phyloP scores from a whole-genome alignment of 2,888 invertebrate species.

The Eledona agricola region DNA sequence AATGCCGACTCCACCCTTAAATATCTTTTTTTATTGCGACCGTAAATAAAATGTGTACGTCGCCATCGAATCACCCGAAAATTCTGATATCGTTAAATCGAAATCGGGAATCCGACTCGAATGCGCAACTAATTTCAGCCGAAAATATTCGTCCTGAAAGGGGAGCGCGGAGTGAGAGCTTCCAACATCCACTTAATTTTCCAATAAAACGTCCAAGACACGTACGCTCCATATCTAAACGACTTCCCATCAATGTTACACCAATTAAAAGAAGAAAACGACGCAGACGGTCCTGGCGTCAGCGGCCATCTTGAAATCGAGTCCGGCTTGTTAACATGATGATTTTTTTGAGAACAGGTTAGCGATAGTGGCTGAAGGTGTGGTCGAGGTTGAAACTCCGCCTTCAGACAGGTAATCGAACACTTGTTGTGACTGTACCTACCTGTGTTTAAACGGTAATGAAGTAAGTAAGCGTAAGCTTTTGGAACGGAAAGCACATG shows the following conservation, averaged over 20 bases:
- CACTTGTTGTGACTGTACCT: slow-evolving; percentile 55
- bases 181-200: slow-evolving; percentile 52
- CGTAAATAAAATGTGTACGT: too few species aligned
- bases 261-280: slow-evolving; percentile 59
- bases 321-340: slow-evolving; percentile 60
- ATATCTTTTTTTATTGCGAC: too few species aligned
- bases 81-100: too few species aligned
- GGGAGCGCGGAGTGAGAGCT: slow-evolving; percentile 11
- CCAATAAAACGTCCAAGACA: slow-evolving; percentile 59
- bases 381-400: slow-evolving; percentile 52
- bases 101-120: too few species aligned
- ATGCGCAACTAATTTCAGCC: too few species aligned
- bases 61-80: too few species aligned
- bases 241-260: slow-evolving; percentile 60
- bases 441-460: slow-evolving; percentile 52
- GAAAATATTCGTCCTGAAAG: too few species aligned
- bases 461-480: slow-evolving; percentile 39
- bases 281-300: slow-evolving; percentile 58
- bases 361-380: slow-evolving; percentile 56
- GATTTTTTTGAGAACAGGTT: slow-evolving; percentile 60
- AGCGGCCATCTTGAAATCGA: slow-evolving; percentile 61
- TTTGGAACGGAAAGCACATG: slow-evolving; percentile 5
- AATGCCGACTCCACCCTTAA: too few species aligned
- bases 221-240: slow-evolving; percentile 58
- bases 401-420: slow-evolving; percentile 57